A percentile compares a stretch with the other conserved stretches of the same genome.
phyloP scores from a whole-genome alignment of 2,113 vertebrate species.

The Salminus brasiliensis region DNA sequence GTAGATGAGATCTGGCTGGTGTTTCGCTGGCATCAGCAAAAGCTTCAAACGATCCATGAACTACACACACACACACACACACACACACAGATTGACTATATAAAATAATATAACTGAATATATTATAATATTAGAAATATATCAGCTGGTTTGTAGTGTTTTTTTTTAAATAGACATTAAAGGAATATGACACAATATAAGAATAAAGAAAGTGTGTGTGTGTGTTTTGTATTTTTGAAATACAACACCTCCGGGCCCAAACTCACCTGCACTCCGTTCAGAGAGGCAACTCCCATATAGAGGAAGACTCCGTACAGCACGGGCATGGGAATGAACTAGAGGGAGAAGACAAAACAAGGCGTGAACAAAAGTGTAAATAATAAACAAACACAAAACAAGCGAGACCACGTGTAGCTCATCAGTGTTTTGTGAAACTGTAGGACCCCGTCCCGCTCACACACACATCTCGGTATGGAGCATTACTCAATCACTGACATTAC shows the following conservation, averaged over 20 bases:
- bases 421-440: neutral
- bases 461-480: neutral
- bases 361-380: neutral
- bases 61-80: conserved; percentile 65
- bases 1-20: conserved; percentile 98
- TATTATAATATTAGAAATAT: too few relatives aligned
- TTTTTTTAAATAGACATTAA: too few relatives aligned
- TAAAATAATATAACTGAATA: too few relatives aligned
- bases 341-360: neutral
- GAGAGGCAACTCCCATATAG: conserved; percentile 80
- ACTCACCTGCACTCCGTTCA: conserved; percentile 79
- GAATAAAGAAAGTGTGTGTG: neutral
- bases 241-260: too few relatives aligned
- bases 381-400: neutral
- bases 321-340: conserved; percentile 79
- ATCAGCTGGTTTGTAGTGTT: too few relatives aligned
- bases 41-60: conserved; percentile 98
- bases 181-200: too few relatives aligned
- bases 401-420: neutral
- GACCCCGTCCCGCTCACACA: neutral
- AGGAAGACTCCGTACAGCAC: conserved; percentile 81
- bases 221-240: neutral
- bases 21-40: conserved; percentile 96
- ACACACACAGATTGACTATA: too few relatives aligned
- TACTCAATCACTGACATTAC: neutral